Conservation (phyloP, 2,797 vertebrate species). For the Gymnopithys bicolor region DNA sequence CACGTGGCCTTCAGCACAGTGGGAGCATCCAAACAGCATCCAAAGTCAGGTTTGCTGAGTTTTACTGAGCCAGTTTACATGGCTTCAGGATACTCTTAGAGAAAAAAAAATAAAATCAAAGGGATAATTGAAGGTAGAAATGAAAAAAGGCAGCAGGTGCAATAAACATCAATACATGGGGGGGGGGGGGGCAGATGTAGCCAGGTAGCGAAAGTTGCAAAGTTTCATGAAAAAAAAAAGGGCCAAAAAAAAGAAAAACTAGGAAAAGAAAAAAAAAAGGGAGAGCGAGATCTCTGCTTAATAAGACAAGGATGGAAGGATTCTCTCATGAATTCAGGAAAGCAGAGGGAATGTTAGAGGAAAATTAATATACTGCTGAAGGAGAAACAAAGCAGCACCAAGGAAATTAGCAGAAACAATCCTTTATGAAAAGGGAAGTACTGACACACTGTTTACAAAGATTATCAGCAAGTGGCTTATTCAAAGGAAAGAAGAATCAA, state of each 20-base stretch:
- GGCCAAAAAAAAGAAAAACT: accelerated
- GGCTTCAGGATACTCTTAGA: background rate
- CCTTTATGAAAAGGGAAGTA: background rate
- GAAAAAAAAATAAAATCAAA: background rate
- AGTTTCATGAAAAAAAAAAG: background rate
- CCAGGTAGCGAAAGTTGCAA: background rate
- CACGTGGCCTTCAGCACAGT: background rate
- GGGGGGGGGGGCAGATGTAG: background rate
- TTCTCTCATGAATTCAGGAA: background rate
- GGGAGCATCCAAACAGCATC: background rate
- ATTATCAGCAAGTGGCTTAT: background rate
- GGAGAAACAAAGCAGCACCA: background rate
- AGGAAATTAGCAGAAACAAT: background rate
- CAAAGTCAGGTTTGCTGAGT: background rate
- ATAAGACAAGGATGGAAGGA: background rate
- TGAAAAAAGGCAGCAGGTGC: background rate
- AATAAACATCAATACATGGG: accelerated
- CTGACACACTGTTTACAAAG: background rate
- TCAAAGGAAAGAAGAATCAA: background rate
- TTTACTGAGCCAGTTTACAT: background rate
- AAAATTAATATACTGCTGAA: background rate
- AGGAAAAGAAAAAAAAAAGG: accelerated
- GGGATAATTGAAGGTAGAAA: background rate
- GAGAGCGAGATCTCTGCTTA: background rate
- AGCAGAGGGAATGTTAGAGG: background rate